These are phyloP conservation scores for Dicyrtoma fusca DNA, from an alignment of 2,888 invertebrate species.

Conservation along the genomic window DNA sequence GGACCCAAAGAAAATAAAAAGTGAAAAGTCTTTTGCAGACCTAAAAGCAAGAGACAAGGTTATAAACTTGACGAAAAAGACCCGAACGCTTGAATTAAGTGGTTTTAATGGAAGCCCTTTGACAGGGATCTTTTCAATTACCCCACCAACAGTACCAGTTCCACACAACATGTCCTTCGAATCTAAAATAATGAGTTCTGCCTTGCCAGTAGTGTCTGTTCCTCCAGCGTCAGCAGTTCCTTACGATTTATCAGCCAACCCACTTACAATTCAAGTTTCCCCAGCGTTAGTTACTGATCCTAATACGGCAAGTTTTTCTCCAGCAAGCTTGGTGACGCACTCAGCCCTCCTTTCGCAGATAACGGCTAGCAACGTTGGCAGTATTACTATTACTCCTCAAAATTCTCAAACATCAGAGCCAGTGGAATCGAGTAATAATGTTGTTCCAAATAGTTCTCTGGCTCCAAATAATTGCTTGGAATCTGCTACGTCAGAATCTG, in stretches of 20 bases:
- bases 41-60: conserved; percentile 8
- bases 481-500: background rate
- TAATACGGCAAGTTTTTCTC: too few species aligned
- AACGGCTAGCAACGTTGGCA: too few species aligned
- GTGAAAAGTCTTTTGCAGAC: conserved; percentile 14
- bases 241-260: too few species aligned
- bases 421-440: too few species aligned
- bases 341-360: too few species aligned
- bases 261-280: too few species aligned
- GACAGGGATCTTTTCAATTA: background rate
- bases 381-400: background rate
- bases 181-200: too few species aligned
- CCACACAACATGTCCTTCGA: too few species aligned
- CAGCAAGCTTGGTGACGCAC: too few species aligned
- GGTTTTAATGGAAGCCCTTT: background rate
- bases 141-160: background rate
- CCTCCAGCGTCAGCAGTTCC: background rate
- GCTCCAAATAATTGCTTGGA: background rate
- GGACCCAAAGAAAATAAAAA: conserved; percentile 32
- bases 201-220: background rate
- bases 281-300: too few species aligned
- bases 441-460: background rate
- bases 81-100: background rate
- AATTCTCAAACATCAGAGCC: background rate
- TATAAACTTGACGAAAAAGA: conserved; percentile 19